Base-by-base conservation (phyloP, 2,888 invertebrate genomes). In the Entomobrya multifasciata region DNA sequence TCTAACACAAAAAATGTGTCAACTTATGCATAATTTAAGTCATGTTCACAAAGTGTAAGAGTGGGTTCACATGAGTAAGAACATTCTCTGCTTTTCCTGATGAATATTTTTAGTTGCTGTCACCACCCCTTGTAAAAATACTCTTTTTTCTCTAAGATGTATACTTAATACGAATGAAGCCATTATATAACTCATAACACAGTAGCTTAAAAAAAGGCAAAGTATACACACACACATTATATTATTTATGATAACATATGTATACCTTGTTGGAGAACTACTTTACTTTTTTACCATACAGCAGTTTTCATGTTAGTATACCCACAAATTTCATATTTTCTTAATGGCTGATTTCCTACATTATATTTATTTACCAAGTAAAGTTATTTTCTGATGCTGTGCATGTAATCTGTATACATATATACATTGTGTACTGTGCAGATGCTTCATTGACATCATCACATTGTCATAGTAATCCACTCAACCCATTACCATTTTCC, bases 21-120 rank as follows among this genome's bases (percentile, higher is more conserved):
- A 86, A 86, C 86, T 81, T 86, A 86, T 86, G 81, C 86, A 86
- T 86, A 86, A 86, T 86, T 86, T 86, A 86, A 86, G 86, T 80
- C 86, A 86, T 81, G 85, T 72, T 62, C 44, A 25, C 41, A 60
- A 72, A 77, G 27, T 49, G 60, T 20, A 78, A 79, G 85, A 78
- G 67, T 78, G 70, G 22, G 41, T 47, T 30, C 65, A 79, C 25
- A 60, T 15, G 52, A 22, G n/a, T n/a, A n/a, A n/a, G n/a, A 67
- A 65, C 55, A 6, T 65, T 70, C 20, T 36, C 80, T 44, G 70
- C 11, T n/a, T 41, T 65, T 47, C 3, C 79, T 65, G 65, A 79
- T 79, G 77, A 83, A 36, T 62, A 65, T 83, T 70, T 36, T 47
- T 47, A 57, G 10, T 15, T 20, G 20, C 49, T 80, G 52, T 79